These are phyloP conservation scores for Griposia aprilina DNA, from an alignment of 2,888 invertebrate genomes.

Conservation along the genomic window DNA sequence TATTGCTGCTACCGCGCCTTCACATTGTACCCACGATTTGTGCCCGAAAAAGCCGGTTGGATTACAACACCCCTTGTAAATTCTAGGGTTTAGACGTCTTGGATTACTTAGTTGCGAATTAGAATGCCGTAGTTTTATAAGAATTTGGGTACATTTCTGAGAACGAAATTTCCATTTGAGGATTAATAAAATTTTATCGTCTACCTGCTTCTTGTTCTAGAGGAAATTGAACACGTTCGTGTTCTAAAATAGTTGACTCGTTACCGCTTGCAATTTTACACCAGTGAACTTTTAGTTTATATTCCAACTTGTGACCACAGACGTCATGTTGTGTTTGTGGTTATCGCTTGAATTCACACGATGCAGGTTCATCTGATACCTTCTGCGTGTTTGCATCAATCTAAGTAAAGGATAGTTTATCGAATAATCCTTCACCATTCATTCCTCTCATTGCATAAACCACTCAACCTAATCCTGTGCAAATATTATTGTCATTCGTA, in stretches of 20 bases:
- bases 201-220: conserved; percentile 22
- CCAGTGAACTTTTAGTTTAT: conserved; percentile 37
- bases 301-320: conserved; percentile 46
- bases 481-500: not conserved
- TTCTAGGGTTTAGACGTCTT: conserved; percentile 52
- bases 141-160: conserved; percentile 21
- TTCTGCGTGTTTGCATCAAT: conserved; percentile 11
- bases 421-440: not conserved
- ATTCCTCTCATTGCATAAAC: not conserved
- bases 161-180: conserved; percentile 31
- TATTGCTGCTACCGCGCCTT: conserved; percentile 39
- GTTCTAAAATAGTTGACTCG: conserved; percentile 18
- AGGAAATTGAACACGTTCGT: conserved; percentile 34
- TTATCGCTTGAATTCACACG: conserved; percentile 37
- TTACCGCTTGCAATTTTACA: conserved; percentile 52
- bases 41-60: conserved; percentile 57
- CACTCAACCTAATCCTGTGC: not conserved
- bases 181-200: conserved; percentile 33
- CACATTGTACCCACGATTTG: conserved; percentile 60
- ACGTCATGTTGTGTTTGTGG: conserved; percentile 60
- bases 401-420: not conserved
- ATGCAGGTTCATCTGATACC: conserved; percentile 38
- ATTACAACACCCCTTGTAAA: conserved; percentile 61
- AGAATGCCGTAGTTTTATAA: conserved; percentile 41
- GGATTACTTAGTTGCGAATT: conserved; percentile 49